Percentiles rank a stretch among this genome's conserved stretches.
Conservation (phyloP, 2,888 invertebrate species). For the Patella caerulea region DNA sequence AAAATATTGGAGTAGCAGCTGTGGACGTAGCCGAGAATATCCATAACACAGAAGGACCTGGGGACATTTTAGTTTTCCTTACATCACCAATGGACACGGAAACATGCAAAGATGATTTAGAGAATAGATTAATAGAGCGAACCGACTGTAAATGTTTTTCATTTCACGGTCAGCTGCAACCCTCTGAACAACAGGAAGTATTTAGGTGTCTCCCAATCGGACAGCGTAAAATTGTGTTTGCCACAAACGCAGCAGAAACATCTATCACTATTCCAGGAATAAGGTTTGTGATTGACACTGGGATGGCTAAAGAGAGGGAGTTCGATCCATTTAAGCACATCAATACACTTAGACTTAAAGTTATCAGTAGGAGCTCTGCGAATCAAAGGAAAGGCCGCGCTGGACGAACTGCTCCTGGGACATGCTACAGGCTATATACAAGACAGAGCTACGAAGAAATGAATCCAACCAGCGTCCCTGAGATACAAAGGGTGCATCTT, state of each 20-base stretch:
- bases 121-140: background rate
- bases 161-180: constrained; percentile 63
- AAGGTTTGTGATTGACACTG: constrained; percentile 71
- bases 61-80: constrained; percentile 72
- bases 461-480: constrained; percentile 61
- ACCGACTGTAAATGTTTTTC: constrained; percentile 47
- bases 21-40: constrained; percentile 60
- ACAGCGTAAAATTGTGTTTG: constrained; percentile 69
- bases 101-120: constrained; percentile 44
- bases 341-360: constrained; percentile 53
- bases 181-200: constrained; percentile 65
- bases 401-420: constrained; percentile 68
- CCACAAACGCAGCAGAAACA: constrained; percentile 72
- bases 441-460: constrained; percentile 62
- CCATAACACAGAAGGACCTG: constrained; percentile 51
- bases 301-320: constrained; percentile 67
- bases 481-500: constrained; percentile 65
- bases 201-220: constrained; percentile 52
- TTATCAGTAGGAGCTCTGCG: constrained; percentile 67
- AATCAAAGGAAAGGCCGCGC: constrained; percentile 72
- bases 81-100: constrained; percentile 67
- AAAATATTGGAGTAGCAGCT: constrained; percentile 51
- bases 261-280: constrained; percentile 71
- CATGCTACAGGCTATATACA: constrained; percentile 69
- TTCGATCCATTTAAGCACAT: constrained; percentile 66